Evolutionary conservation across 2,888 invertebrate genomes (phyloP), one percentile per base, ranked within the genome.

Genomic region (Griposia aprilina): DNA sequence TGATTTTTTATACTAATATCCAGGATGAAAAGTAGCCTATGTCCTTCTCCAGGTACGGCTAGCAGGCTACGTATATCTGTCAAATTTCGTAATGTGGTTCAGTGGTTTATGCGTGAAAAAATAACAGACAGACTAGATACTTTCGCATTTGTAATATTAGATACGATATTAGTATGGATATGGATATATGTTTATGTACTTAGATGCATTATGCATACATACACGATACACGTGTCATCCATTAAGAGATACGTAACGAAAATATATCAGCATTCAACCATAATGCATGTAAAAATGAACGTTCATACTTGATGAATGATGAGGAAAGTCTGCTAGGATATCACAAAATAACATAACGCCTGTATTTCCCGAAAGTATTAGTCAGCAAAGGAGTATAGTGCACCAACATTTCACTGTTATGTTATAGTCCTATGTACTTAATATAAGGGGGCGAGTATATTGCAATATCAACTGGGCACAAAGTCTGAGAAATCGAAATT

Each of bases 211-310:
- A 76, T 63, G 17, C 30, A 63, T 55, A 45, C 30, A 57, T 55
- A 45, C 48, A 50, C 59, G 26, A 76, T 77, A 83, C 81, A 81
- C 81, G 81, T 81, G 83, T 70, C 66, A 57, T 55, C 66, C 20
- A 83, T 78, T 83, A 83, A 17, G 66, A 78, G 55, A 66, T 76
- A 76, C 78, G 78, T 83, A 57, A 70, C 70, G 30, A 83, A 48
- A 60, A 78, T 62, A 78, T 66, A 78, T 66, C 55, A 50, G 0
- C 41, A 50, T 67, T 26, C 15, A 62, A 82, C 26, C 5, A 11
- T 23, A 72, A 10, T 50, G 52, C 8, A 50, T 48, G 36, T 57
- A 74, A 50, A 62, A 74, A n/a, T 30, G 36, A 76, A 36, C 48
- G 48, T 72, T 23, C 45, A 15, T 41, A 20, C 30, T 17, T 50